These are phyloP conservation scores for Neosilurus hyrtlii DNA, from an alignment of 2,797 vertebrate species.

Conservation along the genomic window DNA sequence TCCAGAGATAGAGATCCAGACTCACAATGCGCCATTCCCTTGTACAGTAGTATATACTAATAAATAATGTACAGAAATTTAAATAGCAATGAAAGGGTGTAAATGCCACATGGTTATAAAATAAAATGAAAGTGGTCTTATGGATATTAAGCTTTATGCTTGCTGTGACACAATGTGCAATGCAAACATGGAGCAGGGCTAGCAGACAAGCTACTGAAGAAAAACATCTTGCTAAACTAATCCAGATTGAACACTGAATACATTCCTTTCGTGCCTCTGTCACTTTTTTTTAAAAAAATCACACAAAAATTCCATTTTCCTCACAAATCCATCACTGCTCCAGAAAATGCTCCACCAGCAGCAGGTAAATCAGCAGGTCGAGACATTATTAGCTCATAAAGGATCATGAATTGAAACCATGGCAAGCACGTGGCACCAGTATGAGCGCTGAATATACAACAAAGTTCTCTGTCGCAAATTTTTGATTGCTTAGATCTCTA, in stretches of 20 bases:
- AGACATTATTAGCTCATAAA: slow-evolving; percentile 27
- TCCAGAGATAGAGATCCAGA: too few species aligned
- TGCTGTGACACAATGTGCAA: neutral
- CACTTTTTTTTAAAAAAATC: neutral
- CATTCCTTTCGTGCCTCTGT: slow-evolving; percentile 7
- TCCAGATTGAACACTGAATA: slow-evolving; percentile 12
- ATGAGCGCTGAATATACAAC: slow-evolving; percentile 17
- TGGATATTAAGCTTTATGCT: slow-evolving; percentile 14
- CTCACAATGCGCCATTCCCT: too few species aligned
- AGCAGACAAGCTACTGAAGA: slow-evolving; percentile 18
- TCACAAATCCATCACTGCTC: slow-evolving; percentile 16
- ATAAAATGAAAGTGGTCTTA: slow-evolving; percentile 31
- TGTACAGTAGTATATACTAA: too few species aligned
- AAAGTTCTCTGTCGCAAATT: slow-evolving; percentile 53
- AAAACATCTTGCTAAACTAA: slow-evolving; percentile 22
- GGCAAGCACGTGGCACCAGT: slow-evolving; percentile 14
- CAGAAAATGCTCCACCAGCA: neutral
- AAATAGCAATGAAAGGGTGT: neutral
- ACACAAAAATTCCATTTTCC: slow-evolving; percentile 12
- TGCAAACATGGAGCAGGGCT: neutral
- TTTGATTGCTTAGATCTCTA: slow-evolving; percentile 61
- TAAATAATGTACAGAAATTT: neutral
- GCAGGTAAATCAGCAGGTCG: slow-evolving; percentile 25
- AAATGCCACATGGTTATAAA: neutral
- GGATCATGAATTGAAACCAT: slow-evolving; percentile 36